Base-by-base conservation (phyloP, 2,113 vertebrate species). In the Etheostoma cragini region DNA sequence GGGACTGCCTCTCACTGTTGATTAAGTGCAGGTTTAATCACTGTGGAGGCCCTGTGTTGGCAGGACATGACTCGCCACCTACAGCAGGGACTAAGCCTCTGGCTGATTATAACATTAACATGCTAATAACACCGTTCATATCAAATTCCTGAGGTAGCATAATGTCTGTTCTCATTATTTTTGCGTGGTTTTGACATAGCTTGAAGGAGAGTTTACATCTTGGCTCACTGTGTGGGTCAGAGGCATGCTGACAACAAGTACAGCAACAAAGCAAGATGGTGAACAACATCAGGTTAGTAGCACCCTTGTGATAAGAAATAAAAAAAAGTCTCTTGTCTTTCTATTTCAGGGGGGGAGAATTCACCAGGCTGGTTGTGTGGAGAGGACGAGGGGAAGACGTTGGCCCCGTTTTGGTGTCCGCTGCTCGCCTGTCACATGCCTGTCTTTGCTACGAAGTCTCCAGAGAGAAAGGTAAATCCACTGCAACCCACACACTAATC, bases 341-440 rank as follows among this genome's bases (percentile, higher is more conserved):
- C 14, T 73, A 0, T 76, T 88, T 35, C 82, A 99, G 98, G 96
- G 61, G 96, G 98, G 38, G 98, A 98, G 88, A 99, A 99, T 91
- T 96, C 96, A 81, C 97, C 97, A 0, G 98, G 97, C 49, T 99
- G 98, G 98, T 87, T 97, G 35, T 96, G 94, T 70, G 96, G 95
- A 0, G 97, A 98, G 0, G 97, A 99, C 56, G 97, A 98, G 65
- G 96, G 92, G 82, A 97, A 95, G 86, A 96, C 90, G 30, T 96
- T 94, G 87, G 94, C 95, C 4, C 96, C 96, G 0, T 97, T 97
- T 87, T 96, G 96, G 92, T 97, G 95, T 72, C 98, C 98, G 0
- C 94, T 98, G 70, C 94, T 99, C 30, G 94, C 95, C 50, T 98
- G 95, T 89, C 96, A 94, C 52, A 90, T 97, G 83, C 94, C 97